Base-by-base conservation (phyloP, 1,140 invertebrate species). In the Caligus rogercresseyi region DNA sequence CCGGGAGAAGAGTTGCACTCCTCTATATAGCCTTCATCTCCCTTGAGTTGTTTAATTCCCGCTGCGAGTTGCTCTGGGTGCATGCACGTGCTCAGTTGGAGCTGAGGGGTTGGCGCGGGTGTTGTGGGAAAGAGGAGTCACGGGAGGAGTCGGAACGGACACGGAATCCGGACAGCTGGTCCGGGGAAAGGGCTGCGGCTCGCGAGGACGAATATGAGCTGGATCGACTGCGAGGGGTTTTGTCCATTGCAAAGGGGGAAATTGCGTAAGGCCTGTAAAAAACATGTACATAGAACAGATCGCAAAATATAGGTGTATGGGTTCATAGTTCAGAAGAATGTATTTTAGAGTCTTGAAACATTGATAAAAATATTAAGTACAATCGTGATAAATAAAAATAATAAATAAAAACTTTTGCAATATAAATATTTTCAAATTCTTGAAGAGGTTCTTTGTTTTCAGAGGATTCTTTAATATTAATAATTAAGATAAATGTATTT, bases 61-160 rank as follows among this genome's bases (percentile, higher is more conserved):
- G 57, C 57, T 3, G 26, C 57, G 16, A 60, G 26, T 43, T 60
- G 57, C 25, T 60, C 57, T 25, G 57, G 61, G 25, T 53, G 24
- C 21, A 53, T 59, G 25, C 25, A 54, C 23, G 55, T 19, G 7
- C 20, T 58, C 2, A 59, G 18, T 15, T 56, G 61, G 2, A 53
- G 4, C 21, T 16, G n/a, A 13, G 52, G 52, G 25, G 56, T 63
- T n/a, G 61, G 61, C 1, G 61, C 61, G 3, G 61, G 61, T 2
- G 61, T 63, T 19, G 61, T 20, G 1, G 61, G 61, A 23, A 23
- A 25, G 61, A 63, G 13, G 21, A 23, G 13, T 15, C 25, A 15
- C 52, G 24, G 1, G 21, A 21, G 16, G 13, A 2, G 21, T 53
- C 61, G 18, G 61, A 51, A 15, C 61, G 23, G 14, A 56, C 20